Percentiles rank a stretch among this genome's conserved stretches.
phyloP scores from a whole-genome alignment of 2,113 vertebrate species.

The Mormoops blainvillei region DNA sequence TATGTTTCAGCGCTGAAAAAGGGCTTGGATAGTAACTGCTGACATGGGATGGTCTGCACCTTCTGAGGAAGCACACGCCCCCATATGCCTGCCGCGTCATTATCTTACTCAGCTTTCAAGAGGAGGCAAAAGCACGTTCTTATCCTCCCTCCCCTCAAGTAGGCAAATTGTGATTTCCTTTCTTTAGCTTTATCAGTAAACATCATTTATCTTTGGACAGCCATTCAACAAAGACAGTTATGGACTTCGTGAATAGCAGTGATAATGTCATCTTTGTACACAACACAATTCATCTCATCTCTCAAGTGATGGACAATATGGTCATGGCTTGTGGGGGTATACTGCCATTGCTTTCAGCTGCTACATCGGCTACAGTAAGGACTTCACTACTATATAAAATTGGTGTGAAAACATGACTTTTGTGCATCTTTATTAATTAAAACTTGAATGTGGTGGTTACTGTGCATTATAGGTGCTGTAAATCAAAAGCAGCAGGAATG shows the following conservation, averaged over 20 bases:
- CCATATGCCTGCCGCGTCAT: neutral
- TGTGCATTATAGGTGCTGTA: neutral
- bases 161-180: slow-evolving; percentile 54
- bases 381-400: slow-evolving; percentile 39
- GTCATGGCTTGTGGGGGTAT: slow-evolving; percentile 99
- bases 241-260: slow-evolving; percentile 99
- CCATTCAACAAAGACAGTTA: slow-evolving; percentile 96
- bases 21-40: neutral
- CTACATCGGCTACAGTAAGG: slow-evolving; percentile 95
- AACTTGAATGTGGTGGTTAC: slow-evolving; percentile 8
- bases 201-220: slow-evolving; percentile 79
- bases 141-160: slow-evolving; percentile 13
- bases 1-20: neutral
- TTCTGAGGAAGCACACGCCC: neutral
- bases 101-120: slow-evolving; percentile 38
- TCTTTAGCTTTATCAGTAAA: slow-evolving; percentile 63
- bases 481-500: neutral
- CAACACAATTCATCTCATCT: slow-evolving; percentile 97
- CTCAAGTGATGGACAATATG: slow-evolving; percentile 98
- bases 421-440: neutral
- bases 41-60: neutral
- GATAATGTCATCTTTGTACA: slow-evolving; percentile 98
- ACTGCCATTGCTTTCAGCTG: slow-evolving; percentile 95
- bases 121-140: slow-evolving; percentile 26
- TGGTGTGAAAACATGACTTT: slow-evolving; percentile 27